Base-by-base conservation (phyloP, 2,888 invertebrate genomes). In the Parelbella ahira region DNA sequence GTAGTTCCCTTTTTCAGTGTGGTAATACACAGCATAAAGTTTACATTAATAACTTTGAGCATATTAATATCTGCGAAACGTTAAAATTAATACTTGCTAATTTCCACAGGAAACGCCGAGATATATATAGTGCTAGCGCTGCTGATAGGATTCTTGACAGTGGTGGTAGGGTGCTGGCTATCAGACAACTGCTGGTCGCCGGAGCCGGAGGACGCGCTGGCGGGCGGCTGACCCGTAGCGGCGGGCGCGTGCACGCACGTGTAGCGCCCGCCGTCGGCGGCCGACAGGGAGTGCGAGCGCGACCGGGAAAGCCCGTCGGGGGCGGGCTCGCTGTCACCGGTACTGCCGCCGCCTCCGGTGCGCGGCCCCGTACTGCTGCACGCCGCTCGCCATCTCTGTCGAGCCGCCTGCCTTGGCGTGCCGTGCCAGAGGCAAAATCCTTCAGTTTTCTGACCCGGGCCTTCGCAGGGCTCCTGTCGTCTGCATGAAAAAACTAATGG, bases 101-200 rank as follows among this genome's bases (percentile, higher is more conserved):
- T 12, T 25, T 25, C 6, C 24, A 7, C 83, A 91, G 93, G 93
- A 47, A 92, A 93, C 80, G 93, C 93, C 27, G 92, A 93, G 75
- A 91, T 92, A 56, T 93, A 93, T 83, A 93, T 93, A 78, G 91
- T 93, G 72, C 72, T 93, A 61, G 93, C 93, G 21, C 82, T 93
- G 51, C 83, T 92, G 60, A 93, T 93, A 68, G 93, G 93, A 32
- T 89, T 92, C 64, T 89, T 92, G 60, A 93, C 93, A 6, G 92
- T 93, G 44, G 92, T 93, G 56, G 91, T 93, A 58, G 93, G 93
- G 56, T 93, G 93, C 79, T 93, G 93, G 93, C 84, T 93, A 44
- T 92, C 92, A 20, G 93, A 93, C 89, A 93, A 93, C 83, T 93
- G 93, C 75, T 93, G 93, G 93, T 92, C 93, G 39, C 92, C 93